A percentile compares a stretch with the other conserved stretches of the same genome.
Conservation (phyloP, 1,140 invertebrate species). For the Pseudomyrmex gracilis region DNA sequence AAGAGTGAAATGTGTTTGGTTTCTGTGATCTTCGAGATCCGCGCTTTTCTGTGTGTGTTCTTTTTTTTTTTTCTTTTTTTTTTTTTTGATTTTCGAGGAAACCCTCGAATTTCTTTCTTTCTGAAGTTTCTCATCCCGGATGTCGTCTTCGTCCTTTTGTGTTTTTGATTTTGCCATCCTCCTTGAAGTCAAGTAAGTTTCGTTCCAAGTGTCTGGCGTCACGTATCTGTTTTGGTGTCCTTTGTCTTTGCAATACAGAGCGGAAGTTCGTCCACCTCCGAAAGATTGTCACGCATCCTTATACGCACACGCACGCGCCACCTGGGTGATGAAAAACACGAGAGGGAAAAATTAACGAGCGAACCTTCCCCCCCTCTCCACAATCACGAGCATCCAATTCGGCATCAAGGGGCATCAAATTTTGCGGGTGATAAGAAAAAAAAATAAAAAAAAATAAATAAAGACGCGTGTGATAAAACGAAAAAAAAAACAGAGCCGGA, state of each 20-base stretch:
- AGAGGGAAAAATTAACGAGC: neutral
- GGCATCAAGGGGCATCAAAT: neutral
- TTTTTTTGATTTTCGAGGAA: no score
- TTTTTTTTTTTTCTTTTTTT: no score
- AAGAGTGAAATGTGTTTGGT: no score
- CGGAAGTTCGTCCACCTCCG: no score
- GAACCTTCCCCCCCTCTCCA: neutral
- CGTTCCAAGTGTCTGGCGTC: neutral
- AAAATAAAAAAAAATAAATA: neutral
- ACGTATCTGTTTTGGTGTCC: neutral
- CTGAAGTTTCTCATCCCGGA: no score
- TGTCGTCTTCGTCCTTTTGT: neutral
- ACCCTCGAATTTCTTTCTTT: no score
- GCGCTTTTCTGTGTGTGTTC: no score
- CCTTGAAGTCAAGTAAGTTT: neutral
- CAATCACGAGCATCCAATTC: neutral
- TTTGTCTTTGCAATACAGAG: neutral
- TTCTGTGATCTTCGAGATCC: no score
- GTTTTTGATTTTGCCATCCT: no score
- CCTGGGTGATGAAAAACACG: neutral
- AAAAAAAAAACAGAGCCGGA: conserved; percentile 48
- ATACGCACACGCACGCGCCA: conserved; percentile 57
- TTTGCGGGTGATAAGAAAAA: conserved; percentile 12
- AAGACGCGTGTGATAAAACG: neutral
- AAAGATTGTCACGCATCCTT: conserved; percentile 54